phyloP scores from a whole-genome alignment of 2,113 vertebrate genomes.

The Takifugu flavidus region DNA sequence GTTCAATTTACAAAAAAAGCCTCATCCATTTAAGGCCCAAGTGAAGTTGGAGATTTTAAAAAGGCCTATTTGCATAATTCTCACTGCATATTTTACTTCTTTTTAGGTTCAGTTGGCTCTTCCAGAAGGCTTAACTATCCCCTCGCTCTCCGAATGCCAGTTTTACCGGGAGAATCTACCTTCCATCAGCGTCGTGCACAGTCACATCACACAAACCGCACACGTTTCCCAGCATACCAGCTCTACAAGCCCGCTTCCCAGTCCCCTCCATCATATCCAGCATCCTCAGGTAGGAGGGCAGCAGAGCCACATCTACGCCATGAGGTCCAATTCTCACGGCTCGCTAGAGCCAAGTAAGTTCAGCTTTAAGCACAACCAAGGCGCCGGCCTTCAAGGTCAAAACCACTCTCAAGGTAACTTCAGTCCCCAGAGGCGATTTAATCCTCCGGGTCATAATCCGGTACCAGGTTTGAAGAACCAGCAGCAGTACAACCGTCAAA shows the following conservation, averaged over 20 bases:
- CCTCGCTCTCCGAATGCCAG: constrained; percentile 67
- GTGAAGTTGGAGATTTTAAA: neutral
- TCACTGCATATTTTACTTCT: neutral
- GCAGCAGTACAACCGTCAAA: constrained; percentile 83
- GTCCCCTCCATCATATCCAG: constrained; percentile 61
- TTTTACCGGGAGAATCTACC: constrained; percentile 68
- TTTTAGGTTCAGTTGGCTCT: constrained; percentile 60
- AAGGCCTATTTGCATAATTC: neutral
- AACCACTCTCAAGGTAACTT: constrained; percentile 37
- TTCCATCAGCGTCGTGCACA: constrained; percentile 65
- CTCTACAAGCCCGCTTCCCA: constrained; percentile 61
- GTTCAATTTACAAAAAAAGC: neutral
- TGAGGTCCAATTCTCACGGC: constrained; percentile 38
- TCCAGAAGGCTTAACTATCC: constrained; percentile 56
- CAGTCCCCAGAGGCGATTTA: constrained; percentile 49
- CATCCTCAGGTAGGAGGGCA: constrained; percentile 61
- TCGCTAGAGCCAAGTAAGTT: constrained; percentile 37
- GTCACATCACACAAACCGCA: constrained; percentile 38
- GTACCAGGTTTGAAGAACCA: constrained; percentile 78
- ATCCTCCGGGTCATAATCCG: constrained; percentile 60
- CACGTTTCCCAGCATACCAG: constrained; percentile 58
- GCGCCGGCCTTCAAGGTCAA: constrained; percentile 32
- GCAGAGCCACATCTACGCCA: constrained; percentile 32
- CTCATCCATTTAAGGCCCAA: neutral
- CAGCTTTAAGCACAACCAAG: constrained; percentile 63